phyloP scores from a whole-genome alignment of 2,797 vertebrate genomes.

The Silurus aristotelis region DNA sequence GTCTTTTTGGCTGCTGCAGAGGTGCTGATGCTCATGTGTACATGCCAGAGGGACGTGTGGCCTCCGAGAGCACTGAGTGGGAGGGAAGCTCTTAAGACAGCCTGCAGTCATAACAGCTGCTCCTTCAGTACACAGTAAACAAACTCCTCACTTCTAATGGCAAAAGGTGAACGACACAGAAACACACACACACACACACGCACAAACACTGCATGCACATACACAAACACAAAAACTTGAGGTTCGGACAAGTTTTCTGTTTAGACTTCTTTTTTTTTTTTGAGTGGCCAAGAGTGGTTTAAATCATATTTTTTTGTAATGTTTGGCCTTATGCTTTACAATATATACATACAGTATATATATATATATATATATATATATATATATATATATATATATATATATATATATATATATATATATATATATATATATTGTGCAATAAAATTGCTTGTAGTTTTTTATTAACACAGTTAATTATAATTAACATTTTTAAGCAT shows the following conservation, averaged over 20 bases:
- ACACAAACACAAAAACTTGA: conserved; percentile 23
- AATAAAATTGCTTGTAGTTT: no score
- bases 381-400: no score
- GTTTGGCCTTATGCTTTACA: no score
- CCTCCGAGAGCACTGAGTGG: conserved; percentile 32
- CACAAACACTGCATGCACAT: conserved; percentile 12
- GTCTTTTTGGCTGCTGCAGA: conserved; percentile 28
- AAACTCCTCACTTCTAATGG: conserved; percentile 39
- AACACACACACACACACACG: neutral
- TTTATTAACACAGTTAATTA: no score
- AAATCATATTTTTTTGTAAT: no score
- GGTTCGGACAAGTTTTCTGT: neutral
- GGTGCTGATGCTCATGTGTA: conserved; percentile 19
- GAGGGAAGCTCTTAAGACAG: conserved; percentile 31
- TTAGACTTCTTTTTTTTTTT: neutral
- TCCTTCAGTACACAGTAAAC: conserved; percentile 35
- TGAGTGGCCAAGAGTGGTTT: neutral
- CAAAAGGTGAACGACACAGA: conserved; percentile 27
- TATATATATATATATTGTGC: no score
- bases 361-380: no score
- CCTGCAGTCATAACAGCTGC: conserved; percentile 41
- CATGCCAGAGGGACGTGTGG: conserved; percentile 27
- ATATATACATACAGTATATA: no score
- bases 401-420: no score
- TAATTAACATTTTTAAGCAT: no score